Percentiles rank a stretch among this genome's conserved stretches.
Evolutionary conservation across 2,113 vertebrate species (phyloP).

Genomic region (Pedionomus torquatus): DNA sequence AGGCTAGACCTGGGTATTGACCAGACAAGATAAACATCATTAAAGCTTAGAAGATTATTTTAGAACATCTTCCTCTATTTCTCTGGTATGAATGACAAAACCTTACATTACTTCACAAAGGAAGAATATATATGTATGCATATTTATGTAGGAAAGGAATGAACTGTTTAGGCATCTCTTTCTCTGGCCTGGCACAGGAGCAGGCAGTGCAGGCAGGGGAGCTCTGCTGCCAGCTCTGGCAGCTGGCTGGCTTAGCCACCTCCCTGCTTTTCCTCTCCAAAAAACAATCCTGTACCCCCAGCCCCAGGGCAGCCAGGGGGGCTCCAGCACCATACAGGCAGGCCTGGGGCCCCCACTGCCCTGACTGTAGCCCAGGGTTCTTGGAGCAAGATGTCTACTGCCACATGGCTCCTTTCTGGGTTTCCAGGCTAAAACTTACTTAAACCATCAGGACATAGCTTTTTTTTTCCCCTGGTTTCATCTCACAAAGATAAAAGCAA

Average conservation of each 20-base stretch:
- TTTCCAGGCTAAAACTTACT: neutral
- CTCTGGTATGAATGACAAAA: neutral
- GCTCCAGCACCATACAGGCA: neutral
- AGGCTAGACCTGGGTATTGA: neutral
- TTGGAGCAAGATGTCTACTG: neutral
- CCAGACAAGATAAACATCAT: neutral
- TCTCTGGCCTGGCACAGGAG: neutral
- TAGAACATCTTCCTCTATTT: neutral
- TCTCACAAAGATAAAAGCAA: neutral
- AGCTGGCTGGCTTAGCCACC: accelerated
- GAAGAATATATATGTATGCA: neutral
- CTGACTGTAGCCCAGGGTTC: neutral
- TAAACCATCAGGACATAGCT: neutral
- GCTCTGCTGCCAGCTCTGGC: neutral
- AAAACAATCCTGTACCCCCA: neutral
- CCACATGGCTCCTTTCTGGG: neutral
- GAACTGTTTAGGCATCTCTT: neutral
- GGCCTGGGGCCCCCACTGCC: neutral
- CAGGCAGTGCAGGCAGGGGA: neutral
- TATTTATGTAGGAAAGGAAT: neutral
- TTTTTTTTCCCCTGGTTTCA: neutral
- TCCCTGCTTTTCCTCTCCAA: neutral
- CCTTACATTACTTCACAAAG: neutral
- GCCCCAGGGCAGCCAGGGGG: accelerated
- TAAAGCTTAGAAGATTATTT: neutral